These are phyloP conservation scores for Oncorhynchus keta DNA, from an alignment of 2,113 vertebrate species.

Conservation along the genomic window DNA sequence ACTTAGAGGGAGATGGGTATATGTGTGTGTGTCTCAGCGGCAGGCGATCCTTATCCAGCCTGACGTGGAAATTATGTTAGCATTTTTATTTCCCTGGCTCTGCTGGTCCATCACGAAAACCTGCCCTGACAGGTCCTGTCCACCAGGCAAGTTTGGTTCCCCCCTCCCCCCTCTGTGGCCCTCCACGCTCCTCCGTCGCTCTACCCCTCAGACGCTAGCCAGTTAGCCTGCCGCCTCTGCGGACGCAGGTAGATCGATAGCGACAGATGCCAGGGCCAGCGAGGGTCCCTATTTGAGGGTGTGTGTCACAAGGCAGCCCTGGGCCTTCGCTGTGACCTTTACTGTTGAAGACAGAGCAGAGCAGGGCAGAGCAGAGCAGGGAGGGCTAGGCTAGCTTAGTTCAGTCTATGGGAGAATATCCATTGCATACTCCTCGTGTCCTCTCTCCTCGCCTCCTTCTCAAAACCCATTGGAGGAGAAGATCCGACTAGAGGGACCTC, in stretches of 20 bases:
- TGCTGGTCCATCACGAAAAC: slow-evolving; percentile 73
- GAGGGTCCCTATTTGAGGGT: slow-evolving; percentile 67
- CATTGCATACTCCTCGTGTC: too few species aligned
- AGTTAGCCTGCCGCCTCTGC: slow-evolving; percentile 64
- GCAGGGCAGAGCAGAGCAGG: not conserved
- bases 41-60: slow-evolving; percentile 61
- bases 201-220: slow-evolving; percentile 68
- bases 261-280: slow-evolving; percentile 76
- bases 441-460: too few species aligned
- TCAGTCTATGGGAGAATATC: not conserved
- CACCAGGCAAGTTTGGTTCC: slow-evolving; percentile 67
- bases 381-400: not conserved
- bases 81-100: slow-evolving; percentile 72
- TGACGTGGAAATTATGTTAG: slow-evolving; percentile 81
- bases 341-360: slow-evolving; percentile 41
- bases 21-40: slow-evolving; percentile 61
- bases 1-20: slow-evolving; percentile 16
- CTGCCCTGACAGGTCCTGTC: slow-evolving; percentile 76
- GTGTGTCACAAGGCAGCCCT: slow-evolving; percentile 67
- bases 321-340: slow-evolving; percentile 72
- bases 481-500: too few species aligned
- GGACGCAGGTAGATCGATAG: slow-evolving; percentile 66
- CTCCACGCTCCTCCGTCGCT: not conserved
- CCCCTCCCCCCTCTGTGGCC: slow-evolving; percentile 27
- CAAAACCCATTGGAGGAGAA: too few species aligned